phyloP scores from a whole-genome alignment of 2,797 vertebrate species.

The Tachyglossus aculeatus region DNA sequence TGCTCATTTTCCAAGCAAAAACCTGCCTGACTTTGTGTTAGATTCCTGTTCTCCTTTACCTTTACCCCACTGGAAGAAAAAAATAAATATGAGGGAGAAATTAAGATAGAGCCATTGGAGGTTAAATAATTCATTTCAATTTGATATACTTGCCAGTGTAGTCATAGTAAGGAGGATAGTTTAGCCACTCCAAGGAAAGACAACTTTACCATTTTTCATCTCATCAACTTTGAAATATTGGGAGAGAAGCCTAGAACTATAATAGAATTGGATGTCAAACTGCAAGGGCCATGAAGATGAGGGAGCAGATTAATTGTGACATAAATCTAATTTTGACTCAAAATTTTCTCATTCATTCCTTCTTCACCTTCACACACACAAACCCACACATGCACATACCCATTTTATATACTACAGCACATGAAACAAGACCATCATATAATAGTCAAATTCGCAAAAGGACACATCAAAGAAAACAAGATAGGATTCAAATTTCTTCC shows the following conservation, averaged over 20 bases:
- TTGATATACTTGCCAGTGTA: neutral
- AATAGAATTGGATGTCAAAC: too few species aligned
- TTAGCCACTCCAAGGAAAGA: neutral
- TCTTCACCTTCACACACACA: neutral
- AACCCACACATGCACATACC: neutral
- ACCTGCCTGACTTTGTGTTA: neutral
- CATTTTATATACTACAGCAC: neutral
- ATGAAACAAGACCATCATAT: slow-evolving; percentile 9
- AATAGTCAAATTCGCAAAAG: slow-evolving; percentile 51
- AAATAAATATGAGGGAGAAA: neutral
- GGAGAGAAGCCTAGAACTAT: too few species aligned
- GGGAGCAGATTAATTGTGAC: neutral
- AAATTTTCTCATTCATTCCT: neutral
- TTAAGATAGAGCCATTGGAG: slow-evolving; percentile 1
- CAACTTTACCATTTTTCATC: too few species aligned
- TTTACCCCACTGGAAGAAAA: neutral
- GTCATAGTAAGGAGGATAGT: neutral
- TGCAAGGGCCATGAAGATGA: too few species aligned
- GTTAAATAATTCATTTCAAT: neutral
- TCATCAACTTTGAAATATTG: too few species aligned
- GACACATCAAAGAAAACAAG: slow-evolving; percentile 61
- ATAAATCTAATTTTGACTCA: neutral
- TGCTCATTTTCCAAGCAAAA: neutral
- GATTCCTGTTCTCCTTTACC: neutral
- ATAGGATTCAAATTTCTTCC: slow-evolving; percentile 68